Conservation (phyloP, 2,888 invertebrate species). For the Conomelus anceps region DNA sequence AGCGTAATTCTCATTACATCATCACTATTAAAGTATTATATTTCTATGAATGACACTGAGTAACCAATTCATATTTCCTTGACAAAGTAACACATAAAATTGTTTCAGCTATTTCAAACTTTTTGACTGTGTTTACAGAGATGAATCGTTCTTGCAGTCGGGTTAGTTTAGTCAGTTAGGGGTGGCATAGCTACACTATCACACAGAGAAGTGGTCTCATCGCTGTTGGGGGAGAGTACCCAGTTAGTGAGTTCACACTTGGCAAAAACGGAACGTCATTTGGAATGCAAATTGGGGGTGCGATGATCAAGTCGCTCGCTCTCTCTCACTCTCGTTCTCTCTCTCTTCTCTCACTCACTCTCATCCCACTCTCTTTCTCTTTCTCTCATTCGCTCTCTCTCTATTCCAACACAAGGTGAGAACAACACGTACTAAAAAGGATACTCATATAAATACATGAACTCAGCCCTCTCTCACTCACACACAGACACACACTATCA, state of each 20-base stretch:
- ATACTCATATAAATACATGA: not conserved
- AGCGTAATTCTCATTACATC: no score
- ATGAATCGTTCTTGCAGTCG: not conserved
- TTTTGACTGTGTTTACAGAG: not conserved
- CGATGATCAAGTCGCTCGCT: not conserved
- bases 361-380: no score
- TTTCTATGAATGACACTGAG: no score
- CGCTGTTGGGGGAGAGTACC: not conserved
- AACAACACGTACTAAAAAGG: not conserved
- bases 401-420: not conserved
- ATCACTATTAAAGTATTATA: no score
- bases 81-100: no score
- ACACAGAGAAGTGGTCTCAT: not conserved
- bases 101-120: not conserved
- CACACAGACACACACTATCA: no score
- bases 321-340: no score
- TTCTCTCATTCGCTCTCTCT: no score
- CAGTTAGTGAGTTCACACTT: not conserved
- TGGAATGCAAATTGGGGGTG: not conserved
- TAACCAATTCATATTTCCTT: no score
- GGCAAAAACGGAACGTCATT: not conserved
- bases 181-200: not conserved
- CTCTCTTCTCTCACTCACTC: no score
- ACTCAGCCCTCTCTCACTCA: no score
- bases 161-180: not conserved